Conservation (phyloP, 2,888 invertebrate genomes). For the Melanchra persicariae region DNA sequence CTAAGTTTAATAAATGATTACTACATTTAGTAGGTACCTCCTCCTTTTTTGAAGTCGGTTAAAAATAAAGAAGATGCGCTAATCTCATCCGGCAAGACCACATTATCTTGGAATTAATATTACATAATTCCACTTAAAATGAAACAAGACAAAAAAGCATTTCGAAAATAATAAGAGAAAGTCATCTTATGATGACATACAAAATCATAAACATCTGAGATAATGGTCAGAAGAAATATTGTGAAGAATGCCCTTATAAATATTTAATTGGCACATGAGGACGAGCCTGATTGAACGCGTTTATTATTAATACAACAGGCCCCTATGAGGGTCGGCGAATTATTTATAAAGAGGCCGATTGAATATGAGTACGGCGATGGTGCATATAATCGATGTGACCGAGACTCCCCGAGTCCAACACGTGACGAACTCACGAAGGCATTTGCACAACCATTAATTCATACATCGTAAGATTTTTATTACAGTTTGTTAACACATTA, state of each 20-base stretch:
- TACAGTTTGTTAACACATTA: neutral
- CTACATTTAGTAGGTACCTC: no score
- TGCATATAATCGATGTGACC: constrained; percentile 80
- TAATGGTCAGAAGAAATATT: constrained; percentile 49
- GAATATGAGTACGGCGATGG: constrained; percentile 78
- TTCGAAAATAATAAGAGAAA: constrained; percentile 32
- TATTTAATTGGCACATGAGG: constrained; percentile 83
- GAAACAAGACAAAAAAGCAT: constrained; percentile 14
- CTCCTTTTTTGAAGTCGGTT: no score
- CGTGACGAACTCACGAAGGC: constrained; percentile 27
- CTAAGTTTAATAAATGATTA: no score
- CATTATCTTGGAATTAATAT: neutral
- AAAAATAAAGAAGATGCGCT: neutral
- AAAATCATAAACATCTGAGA: constrained; percentile 56
- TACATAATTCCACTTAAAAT: constrained; percentile 1
- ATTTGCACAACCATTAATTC: constrained; percentile 6
- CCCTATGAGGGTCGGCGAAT: constrained; percentile 82
- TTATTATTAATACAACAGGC: constrained; percentile 83
- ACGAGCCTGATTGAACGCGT: constrained; percentile 81
- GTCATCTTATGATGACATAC: constrained; percentile 45
- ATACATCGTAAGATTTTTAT: constrained; percentile 24
- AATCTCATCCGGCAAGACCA: neutral
- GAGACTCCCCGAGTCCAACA: constrained; percentile 58
- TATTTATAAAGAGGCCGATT: constrained; percentile 82
- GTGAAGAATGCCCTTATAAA: constrained; percentile 69